Evolutionary conservation across 1,140 invertebrate species (phyloP).

Genomic region (Drosophila lacteicornis): DNA sequence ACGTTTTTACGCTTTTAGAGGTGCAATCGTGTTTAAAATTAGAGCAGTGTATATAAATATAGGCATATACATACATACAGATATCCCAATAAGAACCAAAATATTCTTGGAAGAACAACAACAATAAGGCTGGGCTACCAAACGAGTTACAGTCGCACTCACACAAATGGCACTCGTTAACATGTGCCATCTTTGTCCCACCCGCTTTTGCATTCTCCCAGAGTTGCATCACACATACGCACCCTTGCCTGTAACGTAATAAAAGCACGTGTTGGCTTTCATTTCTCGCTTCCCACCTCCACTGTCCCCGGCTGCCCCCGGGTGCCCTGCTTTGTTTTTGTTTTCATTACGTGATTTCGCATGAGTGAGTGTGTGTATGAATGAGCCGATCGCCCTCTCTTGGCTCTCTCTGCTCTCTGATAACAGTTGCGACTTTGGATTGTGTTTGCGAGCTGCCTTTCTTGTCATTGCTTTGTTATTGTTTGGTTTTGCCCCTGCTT

Average conservation of each 20-base stretch:
- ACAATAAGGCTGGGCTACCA: slow-evolving; percentile 29
- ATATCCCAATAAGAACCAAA: slow-evolving; percentile 33
- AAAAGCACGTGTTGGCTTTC: slow-evolving; percentile 82
- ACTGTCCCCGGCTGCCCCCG: not conserved
- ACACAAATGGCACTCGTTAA: slow-evolving; percentile 16
- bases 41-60: not conserved
- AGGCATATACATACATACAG: not conserved
- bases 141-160: slow-evolving; percentile 58
- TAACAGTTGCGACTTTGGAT: slow-evolving; percentile 18
- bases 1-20: not conserved
- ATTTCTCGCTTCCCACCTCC: slow-evolving; percentile 44
- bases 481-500: slow-evolving; percentile 27
- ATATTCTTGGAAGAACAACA: slow-evolving; percentile 29
- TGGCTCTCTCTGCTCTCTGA: slow-evolving; percentile 5
- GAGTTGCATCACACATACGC: slow-evolving; percentile 66
- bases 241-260: slow-evolving; percentile 66
- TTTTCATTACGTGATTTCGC: slow-evolving; percentile 61
- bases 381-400: slow-evolving; percentile 22
- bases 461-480: slow-evolving; percentile 28
- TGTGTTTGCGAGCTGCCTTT: slow-evolving; percentile 25
- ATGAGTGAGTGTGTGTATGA: slow-evolving; percentile 11
- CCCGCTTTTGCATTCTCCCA: slow-evolving; percentile 31
- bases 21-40: slow-evolving; percentile 8
- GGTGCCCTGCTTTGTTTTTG: slow-evolving; percentile 43
- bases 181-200: slow-evolving; percentile 34